A percentile compares a stretch with the other conserved stretches of the same genome.
phyloP scores from a whole-genome alignment of 2,113 vertebrate genomes.

The Mola mola region DNA sequence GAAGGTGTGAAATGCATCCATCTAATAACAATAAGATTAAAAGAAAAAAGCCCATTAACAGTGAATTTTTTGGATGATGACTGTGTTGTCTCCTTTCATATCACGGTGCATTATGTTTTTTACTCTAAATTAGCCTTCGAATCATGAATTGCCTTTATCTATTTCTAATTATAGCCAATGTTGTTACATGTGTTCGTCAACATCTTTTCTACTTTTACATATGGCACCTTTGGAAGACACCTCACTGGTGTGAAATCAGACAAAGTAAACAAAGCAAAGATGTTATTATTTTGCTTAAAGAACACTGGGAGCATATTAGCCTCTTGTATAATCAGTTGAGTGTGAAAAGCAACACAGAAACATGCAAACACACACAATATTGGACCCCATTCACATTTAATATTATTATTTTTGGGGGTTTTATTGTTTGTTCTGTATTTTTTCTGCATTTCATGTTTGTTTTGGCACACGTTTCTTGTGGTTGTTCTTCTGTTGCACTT shows the following conservation, averaged over 20 bases:
- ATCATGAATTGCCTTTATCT: slow-evolving; percentile 1
- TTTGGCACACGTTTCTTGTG: neutral
- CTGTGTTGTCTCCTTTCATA: no score
- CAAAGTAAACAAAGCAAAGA: slow-evolving; percentile 37
- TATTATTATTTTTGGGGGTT: no score
- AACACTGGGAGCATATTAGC: slow-evolving; percentile 12
- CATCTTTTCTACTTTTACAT: slow-evolving; percentile 2
- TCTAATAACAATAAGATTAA: no score
- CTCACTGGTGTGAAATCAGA: slow-evolving; percentile 33
- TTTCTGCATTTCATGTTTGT: no score
- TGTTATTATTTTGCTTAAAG: slow-evolving; percentile 12
- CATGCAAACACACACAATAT: neutral
- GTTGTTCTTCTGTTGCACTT: neutral
- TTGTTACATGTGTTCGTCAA: slow-evolving; percentile 19
- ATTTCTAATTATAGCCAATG: slow-evolving; percentile 12
- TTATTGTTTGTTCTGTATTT: neutral
- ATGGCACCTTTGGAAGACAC: slow-evolving; percentile 15
- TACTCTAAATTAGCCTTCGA: neutral
- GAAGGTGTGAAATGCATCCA: no score
- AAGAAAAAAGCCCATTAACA: no score
- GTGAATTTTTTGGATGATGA: no score
- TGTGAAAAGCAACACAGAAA: slow-evolving; percentile 1
- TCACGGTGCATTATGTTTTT: no score
- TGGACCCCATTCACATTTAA: neutral
- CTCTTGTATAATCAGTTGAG: neutral